These are phyloP conservation scores for Neodiprion pinetum DNA, from an alignment of 1,140 invertebrate species.

Conservation along the genomic window DNA sequence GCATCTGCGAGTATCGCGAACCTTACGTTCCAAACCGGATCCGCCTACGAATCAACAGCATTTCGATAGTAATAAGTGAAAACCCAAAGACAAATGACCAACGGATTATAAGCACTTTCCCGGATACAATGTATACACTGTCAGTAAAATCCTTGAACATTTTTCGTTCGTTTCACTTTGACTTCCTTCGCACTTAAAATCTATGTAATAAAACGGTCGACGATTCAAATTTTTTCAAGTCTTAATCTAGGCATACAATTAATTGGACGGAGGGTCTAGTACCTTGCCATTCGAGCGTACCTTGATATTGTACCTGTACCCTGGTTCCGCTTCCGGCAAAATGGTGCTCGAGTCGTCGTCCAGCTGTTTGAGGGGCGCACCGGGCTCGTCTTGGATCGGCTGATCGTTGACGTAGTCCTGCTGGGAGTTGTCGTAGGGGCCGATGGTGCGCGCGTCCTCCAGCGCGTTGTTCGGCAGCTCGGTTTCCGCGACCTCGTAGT, in stretches of 20 bases:
- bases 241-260: slow-evolving; percentile 31
- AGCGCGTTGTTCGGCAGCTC: slow-evolving; percentile 46
- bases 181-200: too few relatives aligned
- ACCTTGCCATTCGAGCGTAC: slow-evolving; percentile 60
- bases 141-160: too few relatives aligned
- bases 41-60: neutral
- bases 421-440: slow-evolving; percentile 52
- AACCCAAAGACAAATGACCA: neutral
- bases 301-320: slow-evolving; percentile 60
- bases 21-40: too few relatives aligned
- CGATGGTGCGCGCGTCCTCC: slow-evolving; percentile 50
- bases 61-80: neutral
- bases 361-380: slow-evolving; percentile 32
- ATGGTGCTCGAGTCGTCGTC: slow-evolving; percentile 58
- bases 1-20: too few relatives aligned
- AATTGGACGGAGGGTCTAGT: slow-evolving; percentile 61
- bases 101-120: neutral
- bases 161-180: too few relatives aligned
- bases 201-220: neutral
- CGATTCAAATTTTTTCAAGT: neutral
- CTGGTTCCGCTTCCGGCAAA: slow-evolving; percentile 56
- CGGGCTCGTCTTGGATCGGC: slow-evolving; percentile 33
- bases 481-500: slow-evolving; percentile 34
- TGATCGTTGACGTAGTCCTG: slow-evolving; percentile 54
- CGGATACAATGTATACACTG: too few relatives aligned